Conservation (phyloP, 1,140 invertebrate genomes). For the Cotesia glomerata region DNA sequence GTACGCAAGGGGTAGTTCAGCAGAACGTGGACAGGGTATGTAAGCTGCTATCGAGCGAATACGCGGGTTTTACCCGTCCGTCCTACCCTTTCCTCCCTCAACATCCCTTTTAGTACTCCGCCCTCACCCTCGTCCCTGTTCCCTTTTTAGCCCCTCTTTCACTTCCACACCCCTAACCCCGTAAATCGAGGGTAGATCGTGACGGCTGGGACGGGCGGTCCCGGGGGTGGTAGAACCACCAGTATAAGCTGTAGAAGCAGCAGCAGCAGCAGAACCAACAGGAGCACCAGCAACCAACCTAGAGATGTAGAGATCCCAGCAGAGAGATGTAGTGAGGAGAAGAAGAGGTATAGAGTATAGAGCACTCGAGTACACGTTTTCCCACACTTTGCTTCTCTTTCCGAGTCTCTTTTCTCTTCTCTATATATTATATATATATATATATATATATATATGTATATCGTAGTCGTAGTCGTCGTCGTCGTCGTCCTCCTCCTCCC, state of each 20-base stretch:
- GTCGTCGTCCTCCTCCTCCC: slow-evolving; percentile 14
- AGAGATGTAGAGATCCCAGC: not conserved
- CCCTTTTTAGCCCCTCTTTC: slow-evolving; percentile 42
- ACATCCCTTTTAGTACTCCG: slow-evolving; percentile 22
- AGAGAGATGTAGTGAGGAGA: slow-evolving; percentile 1
- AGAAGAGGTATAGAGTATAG: slow-evolving; percentile 25
- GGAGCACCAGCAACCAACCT: no score
- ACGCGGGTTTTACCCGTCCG: slow-evolving; percentile 46
- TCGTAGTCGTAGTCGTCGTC: slow-evolving; percentile 22
- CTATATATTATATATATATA: slow-evolving; percentile 19
- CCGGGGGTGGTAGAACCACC: slow-evolving; percentile 35
- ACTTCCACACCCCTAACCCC: slow-evolving; percentile 34
- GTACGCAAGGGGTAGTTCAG: slow-evolving; percentile 36
- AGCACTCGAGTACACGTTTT: slow-evolving; percentile 43
- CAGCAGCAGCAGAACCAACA: no score
- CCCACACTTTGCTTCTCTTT: slow-evolving; percentile 42
- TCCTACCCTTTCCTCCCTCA: slow-evolving; percentile 29
- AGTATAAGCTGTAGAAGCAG: slow-evolving; percentile 1
- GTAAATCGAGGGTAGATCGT: slow-evolving; percentile 40
- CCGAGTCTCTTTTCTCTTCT: slow-evolving; percentile 30
- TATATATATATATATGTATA: no score
- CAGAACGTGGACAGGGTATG: slow-evolving; percentile 54
- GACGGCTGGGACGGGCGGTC: slow-evolving; percentile 44
- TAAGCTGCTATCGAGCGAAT: slow-evolving; percentile 62
- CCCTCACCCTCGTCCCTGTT: slow-evolving; percentile 42